These are phyloP conservation scores for Cotesia vestalis DNA, from an alignment of 1,140 invertebrate genomes.

Conservation along the genomic window DNA sequence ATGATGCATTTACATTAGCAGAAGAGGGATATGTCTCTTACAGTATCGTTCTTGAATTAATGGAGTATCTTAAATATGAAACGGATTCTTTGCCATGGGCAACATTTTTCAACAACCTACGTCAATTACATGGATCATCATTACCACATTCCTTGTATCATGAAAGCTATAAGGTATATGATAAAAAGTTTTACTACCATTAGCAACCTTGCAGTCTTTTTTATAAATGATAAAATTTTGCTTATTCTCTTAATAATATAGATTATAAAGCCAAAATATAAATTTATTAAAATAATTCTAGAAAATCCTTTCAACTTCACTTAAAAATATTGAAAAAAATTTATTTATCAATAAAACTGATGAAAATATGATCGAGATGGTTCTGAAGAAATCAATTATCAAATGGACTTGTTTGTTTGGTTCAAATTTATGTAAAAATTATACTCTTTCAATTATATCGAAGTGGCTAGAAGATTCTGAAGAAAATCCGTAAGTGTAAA, in stretches of 20 bases:
- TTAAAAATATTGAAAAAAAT: constrained; percentile 17
- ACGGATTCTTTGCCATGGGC: constrained; percentile 74
- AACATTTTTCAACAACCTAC: constrained; percentile 69
- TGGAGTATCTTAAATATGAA: constrained; percentile 71
- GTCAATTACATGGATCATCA: constrained; percentile 61
- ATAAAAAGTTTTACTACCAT: too few relatives aligned
- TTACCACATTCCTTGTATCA: constrained; percentile 45
- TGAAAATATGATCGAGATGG: constrained; percentile 70
- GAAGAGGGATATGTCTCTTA: constrained; percentile 67
- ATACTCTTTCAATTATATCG: constrained; percentile 70
- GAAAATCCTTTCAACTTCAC: constrained; percentile 17
- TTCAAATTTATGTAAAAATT: constrained; percentile 69
- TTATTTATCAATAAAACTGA: constrained; percentile 35
- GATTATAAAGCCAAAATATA: not conserved
- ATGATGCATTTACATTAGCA: constrained; percentile 78
- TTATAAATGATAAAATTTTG: too few relatives aligned
- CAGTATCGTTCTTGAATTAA: constrained; percentile 66
- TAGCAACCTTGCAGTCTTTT: too few relatives aligned
- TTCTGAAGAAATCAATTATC: constrained; percentile 72
- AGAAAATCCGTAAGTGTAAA: constrained; percentile 31
- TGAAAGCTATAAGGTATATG: constrained; percentile 18
- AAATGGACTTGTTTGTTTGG: constrained; percentile 74
- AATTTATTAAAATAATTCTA: not conserved
- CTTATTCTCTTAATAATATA: too few relatives aligned
- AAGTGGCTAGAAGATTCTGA: constrained; percentile 70